Evolutionary conservation across 64 coral and sea anemone species (phyloP).

Genomic region (Montipora sp.): DNA sequence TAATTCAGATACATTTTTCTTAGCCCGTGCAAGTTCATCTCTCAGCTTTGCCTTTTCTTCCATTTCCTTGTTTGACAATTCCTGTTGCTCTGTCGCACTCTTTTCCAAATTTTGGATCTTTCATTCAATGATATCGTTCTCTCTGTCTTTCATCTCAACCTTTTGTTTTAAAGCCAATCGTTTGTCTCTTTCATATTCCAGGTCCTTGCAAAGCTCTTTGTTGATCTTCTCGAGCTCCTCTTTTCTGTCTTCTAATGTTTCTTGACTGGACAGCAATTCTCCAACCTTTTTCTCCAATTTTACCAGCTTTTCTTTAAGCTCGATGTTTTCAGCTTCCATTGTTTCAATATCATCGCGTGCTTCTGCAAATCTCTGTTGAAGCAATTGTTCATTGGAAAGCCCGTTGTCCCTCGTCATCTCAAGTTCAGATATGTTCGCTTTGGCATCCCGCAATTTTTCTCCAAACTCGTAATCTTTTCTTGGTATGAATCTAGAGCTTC

Average conservation of each 20-base stretch:
- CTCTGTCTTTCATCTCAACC: constrained; percentile 64
- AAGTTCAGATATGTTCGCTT: constrained; percentile 61
- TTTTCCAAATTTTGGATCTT: constrained; percentile 70
- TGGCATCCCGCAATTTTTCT: constrained; percentile 60
- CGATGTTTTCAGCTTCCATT: constrained; percentile 55
- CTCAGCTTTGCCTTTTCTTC: constrained; percentile 81
- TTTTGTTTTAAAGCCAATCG: constrained; percentile 76
- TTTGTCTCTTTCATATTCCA: constrained; percentile 72
- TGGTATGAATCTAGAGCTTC: constrained; percentile 44
- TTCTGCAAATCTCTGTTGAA: constrained; percentile 73
- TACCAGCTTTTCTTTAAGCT: constrained; percentile 57
- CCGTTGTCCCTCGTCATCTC: constrained; percentile 67
- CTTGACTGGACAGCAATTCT: constrained; percentile 56
- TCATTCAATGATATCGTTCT: constrained; percentile 70
- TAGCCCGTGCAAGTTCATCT: constrained; percentile 66
- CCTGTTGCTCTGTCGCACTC: constrained; percentile 68
- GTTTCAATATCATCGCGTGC: constrained; percentile 63
- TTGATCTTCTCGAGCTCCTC: constrained; percentile 73
- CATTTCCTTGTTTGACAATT: constrained; percentile 60
- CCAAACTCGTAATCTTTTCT: constrained; percentile 54
- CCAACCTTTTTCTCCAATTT: constrained; percentile 69
- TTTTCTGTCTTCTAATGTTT: constrained; percentile 51
- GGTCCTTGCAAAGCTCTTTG: constrained; percentile 69
- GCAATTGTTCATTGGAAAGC: constrained; percentile 69
- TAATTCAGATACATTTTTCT: constrained; percentile 79